These are phyloP conservation scores for Microplitis mediator DNA, from an alignment of 1,140 invertebrate genomes.

Conservation along the genomic window DNA sequence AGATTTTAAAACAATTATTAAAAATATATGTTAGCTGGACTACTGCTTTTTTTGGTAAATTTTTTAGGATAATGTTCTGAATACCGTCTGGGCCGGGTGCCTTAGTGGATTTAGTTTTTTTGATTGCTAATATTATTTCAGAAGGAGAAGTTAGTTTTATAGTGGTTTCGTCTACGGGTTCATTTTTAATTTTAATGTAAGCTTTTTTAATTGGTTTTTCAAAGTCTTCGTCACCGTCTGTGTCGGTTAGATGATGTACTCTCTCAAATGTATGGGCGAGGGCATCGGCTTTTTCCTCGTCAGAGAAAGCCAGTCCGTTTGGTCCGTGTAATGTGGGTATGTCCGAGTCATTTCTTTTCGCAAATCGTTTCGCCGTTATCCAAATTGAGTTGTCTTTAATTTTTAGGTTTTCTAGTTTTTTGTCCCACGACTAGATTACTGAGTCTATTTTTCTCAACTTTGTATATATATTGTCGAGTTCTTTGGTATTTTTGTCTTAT, in stretches of 20 bases:
- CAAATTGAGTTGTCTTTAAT: neutral
- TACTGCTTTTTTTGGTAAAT: slow-evolving; percentile 36
- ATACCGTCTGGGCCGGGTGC: slow-evolving; percentile 41
- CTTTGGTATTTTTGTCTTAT: neutral
- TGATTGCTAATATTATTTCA: slow-evolving; percentile 13
- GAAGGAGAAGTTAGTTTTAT: neutral
- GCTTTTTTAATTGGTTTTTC: neutral
- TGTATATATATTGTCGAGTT: neutral
- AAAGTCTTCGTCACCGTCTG: neutral
- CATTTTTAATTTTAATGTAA: neutral
- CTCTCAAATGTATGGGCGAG: slow-evolving; percentile 19
- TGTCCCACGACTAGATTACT: slow-evolving; percentile 22
- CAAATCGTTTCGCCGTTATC: neutral
- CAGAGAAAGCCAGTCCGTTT: neutral
- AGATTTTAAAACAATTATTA: slow-evolving; percentile 34
- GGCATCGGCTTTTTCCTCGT: slow-evolving; percentile 11
- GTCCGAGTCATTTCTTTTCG: neutral
- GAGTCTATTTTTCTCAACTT: neutral
- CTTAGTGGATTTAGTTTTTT: slow-evolving; percentile 34
- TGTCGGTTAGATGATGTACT: slow-evolving; percentile 19
- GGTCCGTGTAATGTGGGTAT: slow-evolving; percentile 9
- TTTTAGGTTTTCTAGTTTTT: neutral
- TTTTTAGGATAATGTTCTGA: slow-evolving; percentile 35
- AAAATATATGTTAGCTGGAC: slow-evolving; percentile 37
- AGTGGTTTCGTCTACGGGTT: neutral